Conservation (phyloP, 2,113 vertebrate genomes). For the Ceratotherium simum region DNA sequence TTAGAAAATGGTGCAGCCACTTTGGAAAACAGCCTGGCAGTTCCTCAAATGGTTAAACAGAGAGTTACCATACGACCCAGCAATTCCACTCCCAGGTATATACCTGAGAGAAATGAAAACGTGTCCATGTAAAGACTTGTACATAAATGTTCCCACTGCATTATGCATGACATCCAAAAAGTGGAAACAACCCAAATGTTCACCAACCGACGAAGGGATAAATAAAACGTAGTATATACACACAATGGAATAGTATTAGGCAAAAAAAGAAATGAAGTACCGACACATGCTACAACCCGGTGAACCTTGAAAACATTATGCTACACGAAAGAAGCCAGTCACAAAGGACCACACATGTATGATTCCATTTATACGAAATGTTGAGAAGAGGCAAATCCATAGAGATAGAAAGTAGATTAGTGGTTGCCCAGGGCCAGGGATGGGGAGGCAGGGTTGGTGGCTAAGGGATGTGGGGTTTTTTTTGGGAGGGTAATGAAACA, state of each 20-base stretch:
- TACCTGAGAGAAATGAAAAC: not conserved
- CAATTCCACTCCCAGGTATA: not conserved
- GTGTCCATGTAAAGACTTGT: not conserved
- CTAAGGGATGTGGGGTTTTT: not conserved
- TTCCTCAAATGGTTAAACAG: not conserved
- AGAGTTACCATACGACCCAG: not conserved
- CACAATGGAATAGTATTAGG: not conserved
- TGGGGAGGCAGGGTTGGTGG: not conserved
- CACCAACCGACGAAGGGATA: not conserved
- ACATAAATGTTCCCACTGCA: not conserved
- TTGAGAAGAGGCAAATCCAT: not conserved
- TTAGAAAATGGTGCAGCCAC: not conserved
- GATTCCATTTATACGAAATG: not conserved
- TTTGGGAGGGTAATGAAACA: not conserved
- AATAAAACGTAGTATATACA: not conserved
- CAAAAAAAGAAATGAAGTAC: fast-evolving
- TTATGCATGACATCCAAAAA: not conserved
- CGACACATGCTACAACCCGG: fast-evolving
- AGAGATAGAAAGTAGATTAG: not conserved
- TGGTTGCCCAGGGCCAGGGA: not conserved
- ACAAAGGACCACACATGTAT: not conserved
- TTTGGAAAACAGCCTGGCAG: not conserved
- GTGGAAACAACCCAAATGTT: not conserved
- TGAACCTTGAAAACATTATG: not conserved
- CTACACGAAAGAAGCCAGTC: not conserved